Evolutionary conservation across 2,113 vertebrate genomes (phyloP).

Genomic region (cattle (Bos taurus)): DNA sequence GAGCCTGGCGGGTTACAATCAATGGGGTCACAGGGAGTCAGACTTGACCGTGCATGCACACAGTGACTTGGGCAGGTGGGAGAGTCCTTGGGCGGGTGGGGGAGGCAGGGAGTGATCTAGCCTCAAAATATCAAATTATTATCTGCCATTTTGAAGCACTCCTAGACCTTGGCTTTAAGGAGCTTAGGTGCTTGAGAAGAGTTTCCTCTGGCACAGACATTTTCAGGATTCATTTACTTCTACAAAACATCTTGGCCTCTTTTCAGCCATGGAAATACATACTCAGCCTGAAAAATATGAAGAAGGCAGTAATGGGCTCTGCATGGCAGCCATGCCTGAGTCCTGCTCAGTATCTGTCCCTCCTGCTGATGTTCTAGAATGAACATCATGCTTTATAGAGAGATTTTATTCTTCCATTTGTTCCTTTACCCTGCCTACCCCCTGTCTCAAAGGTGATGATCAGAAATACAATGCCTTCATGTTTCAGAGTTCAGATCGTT

Average conservation of each 20-base stretch:
- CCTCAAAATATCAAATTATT: not conserved
- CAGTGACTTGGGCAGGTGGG: rapidly evolving
- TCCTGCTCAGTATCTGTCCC: not conserved
- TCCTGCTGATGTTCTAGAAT: not conserved
- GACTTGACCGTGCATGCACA: not conserved
- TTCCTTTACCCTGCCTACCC: not conserved
- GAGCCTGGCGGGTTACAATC: not conserved
- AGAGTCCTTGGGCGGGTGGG: no score
- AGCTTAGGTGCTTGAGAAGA: not conserved
- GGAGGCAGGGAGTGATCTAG: no score
- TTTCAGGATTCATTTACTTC: not conserved
- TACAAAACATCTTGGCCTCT: not conserved
- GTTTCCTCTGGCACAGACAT: not conserved
- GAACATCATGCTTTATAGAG: not conserved
- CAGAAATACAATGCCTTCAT: not conserved
- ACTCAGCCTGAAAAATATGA: not conserved
- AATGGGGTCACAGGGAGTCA: not conserved
- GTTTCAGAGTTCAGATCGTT: not conserved
- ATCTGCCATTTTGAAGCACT: not conserved
- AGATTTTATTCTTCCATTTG: not conserved
- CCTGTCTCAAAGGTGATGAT: not conserved
- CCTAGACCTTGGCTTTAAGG: not conserved
- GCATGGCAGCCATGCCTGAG: not conserved
- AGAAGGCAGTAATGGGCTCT: not conserved
- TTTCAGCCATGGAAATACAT: not conserved